These are phyloP conservation scores for Chymomyza amoena DNA, from an alignment of 2,888 invertebrate species.

Conservation along the genomic window DNA sequence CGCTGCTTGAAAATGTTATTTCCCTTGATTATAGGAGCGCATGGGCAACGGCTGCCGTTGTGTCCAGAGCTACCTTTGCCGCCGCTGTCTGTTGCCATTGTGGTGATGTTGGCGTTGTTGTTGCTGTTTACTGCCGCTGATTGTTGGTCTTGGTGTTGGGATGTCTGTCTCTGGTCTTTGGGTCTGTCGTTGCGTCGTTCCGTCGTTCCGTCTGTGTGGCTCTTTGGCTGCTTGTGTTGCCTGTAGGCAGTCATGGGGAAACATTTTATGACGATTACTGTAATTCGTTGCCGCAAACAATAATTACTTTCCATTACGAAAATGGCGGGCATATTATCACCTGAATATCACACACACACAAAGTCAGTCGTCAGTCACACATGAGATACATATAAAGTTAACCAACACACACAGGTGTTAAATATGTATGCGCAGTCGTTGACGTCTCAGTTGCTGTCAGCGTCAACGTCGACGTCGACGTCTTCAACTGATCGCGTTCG, in stretches of 20 bases:
- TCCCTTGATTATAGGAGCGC: conserved; percentile 77
- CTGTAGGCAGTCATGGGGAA: conserved; percentile 77
- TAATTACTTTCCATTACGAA: conserved; percentile 78
- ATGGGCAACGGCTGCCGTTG: conserved; percentile 39
- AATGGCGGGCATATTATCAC: conserved; percentile 79
- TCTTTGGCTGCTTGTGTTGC: conserved; percentile 53
- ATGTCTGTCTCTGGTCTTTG: not conserved
- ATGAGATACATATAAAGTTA: conserved; percentile 11
- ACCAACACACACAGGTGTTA: conserved; percentile 64
- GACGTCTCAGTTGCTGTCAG: conserved; percentile 18
- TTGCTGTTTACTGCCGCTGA: conserved; percentile 61
- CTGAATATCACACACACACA: conserved; percentile 75
- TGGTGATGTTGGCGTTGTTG: conserved; percentile 35
- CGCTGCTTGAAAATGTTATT: conserved; percentile 78
- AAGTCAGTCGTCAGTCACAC: not conserved
- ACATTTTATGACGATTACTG: conserved; percentile 78
- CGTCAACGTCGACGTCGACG: conserved; percentile 3
- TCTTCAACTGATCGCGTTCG: not conserved
- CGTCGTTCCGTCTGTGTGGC: conserved; percentile 29
- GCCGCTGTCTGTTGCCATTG: conserved; percentile 29
- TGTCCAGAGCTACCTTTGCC: conserved; percentile 22
- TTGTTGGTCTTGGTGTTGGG: conserved; percentile 51
- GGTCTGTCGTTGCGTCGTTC: conserved; percentile 10
- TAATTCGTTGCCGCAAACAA: conserved; percentile 77
- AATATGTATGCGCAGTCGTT: conserved; percentile 46